Evolutionary conservation across 2,888 invertebrate species (phyloP).

Genomic region (Agriopis aurantiaria): DNA sequence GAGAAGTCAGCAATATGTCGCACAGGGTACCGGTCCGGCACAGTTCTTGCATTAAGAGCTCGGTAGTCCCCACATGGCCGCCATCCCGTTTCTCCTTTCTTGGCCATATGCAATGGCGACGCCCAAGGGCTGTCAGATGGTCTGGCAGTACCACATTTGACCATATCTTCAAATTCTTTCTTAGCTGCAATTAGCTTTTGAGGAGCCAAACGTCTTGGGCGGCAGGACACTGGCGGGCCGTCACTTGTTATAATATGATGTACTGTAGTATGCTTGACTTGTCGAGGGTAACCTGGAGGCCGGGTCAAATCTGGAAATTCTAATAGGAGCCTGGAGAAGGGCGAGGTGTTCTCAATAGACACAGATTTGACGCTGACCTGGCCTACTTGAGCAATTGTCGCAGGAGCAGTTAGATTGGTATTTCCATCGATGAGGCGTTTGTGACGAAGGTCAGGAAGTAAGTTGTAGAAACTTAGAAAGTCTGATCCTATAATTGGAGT

Average conservation of each 20-base stretch:
- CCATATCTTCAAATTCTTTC: background rate
- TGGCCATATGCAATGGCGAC: background rate
- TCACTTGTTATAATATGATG: background rate
- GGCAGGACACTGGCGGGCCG: background rate
- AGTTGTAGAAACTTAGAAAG: no score
- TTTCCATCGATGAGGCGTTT: no score
- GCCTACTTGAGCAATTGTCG: background rate
- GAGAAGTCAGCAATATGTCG: background rate
- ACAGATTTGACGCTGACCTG: background rate
- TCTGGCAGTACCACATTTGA: slow-evolving; percentile 1
- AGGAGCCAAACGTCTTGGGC: background rate
- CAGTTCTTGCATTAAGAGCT: slow-evolving; percentile 1
- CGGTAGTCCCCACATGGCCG: slow-evolving; percentile 21
- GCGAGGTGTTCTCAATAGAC: background rate
- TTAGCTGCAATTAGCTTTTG: background rate
- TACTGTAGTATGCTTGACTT: background rate
- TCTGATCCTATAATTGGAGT: no score
- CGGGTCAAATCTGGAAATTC: background rate
- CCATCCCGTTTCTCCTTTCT: background rate
- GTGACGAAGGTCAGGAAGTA: no score
- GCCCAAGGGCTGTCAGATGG: background rate
- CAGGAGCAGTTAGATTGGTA: no score
- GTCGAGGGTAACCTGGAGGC: background rate
- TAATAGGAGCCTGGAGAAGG: background rate
- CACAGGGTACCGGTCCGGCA: slow-evolving; percentile 13